phyloP scores from a whole-genome alignment of 2,113 vertebrate genomes.

The Labeo rohita region DNA sequence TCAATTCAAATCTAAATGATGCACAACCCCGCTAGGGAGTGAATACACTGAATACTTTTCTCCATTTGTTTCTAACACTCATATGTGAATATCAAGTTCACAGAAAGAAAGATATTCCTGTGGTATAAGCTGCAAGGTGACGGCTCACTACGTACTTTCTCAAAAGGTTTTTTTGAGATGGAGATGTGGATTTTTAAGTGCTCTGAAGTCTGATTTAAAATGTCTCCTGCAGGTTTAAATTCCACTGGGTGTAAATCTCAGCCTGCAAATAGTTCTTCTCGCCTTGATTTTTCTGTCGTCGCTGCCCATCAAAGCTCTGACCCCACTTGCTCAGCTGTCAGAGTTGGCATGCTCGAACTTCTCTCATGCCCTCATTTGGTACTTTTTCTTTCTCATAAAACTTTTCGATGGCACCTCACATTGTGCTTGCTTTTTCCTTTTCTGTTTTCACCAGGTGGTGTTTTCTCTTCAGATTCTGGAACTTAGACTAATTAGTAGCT shows the following conservation, averaged over 20 bases:
- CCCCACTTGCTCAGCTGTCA: conserved; percentile 3
- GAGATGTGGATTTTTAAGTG: conserved; percentile 17
- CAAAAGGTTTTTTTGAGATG: neutral
- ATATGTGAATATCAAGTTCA: neutral
- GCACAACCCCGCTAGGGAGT: neutral
- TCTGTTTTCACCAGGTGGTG: neutral
- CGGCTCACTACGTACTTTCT: neutral
- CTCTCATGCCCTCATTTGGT: conserved; percentile 3
- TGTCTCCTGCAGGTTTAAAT: conserved; percentile 1
- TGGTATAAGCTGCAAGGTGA: neutral
- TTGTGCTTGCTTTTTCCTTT: neutral
- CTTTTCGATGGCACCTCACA: neutral
- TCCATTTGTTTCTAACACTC: neutral
- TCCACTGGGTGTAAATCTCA: conserved; percentile 20
- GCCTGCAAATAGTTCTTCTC: neutral
- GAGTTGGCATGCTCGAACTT: neutral
- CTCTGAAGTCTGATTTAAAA: conserved; percentile 19
- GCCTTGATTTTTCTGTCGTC: neutral
- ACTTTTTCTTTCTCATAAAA: neutral
- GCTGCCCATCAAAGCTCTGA: conserved; percentile 27
- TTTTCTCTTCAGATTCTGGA: conserved; percentile 1
- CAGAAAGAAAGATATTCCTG: neutral
- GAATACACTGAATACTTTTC: neutral
- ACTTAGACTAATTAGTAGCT: conserved; percentile 8
- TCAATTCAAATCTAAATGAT: neutral